Evolutionary conservation across 2,797 vertebrate species (phyloP), one percentile per base, ranked within the genome.

Genomic region (Alca torda): DNA sequence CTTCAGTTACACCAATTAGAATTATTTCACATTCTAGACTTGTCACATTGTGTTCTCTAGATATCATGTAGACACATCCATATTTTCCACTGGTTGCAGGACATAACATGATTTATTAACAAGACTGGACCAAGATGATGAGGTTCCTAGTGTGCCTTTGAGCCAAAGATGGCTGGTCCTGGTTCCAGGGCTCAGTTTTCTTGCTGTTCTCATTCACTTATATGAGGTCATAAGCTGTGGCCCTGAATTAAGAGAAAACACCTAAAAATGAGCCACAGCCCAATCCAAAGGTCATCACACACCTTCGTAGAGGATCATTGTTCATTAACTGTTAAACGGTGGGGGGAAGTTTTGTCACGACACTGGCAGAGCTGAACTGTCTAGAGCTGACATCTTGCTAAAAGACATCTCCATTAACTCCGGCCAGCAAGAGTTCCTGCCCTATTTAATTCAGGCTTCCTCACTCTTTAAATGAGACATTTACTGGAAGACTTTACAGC

Each of bases 401-500:
- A 94, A 89, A 96, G 96, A 97, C 94, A 95, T 96, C 94, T 95
- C 93, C 95, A 96, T 97, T 97, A 97, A 75, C 81, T 94, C 11
- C 0, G 83, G 56, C 90, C 89, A 94, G 89, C 37, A 78, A 95
- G 90, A 96, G 76, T 91, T 78, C 68, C 96, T 96, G 76, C 92
- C 60, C 91, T 95, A 16, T 95, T 97, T 96, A 97, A 96, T 97
- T 95, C 93, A 95, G 89, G 28, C 70, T 93, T 95, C 65, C 79
- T 94, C 60, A 19, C 92, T 94, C 78, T 84, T 95, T 94, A 96
- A 96, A 96, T 89, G 88, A 96, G 94, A 92, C 84, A 54, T 96
- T 97, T 96, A 95, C 91, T 96, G 95, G 93, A 96, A 97, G 89
- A 68, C 79, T 95, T 91, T 95, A 31, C 65, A 94, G 87, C 77